Evolutionary conservation across 2,888 invertebrate genomes (phyloP).

Genomic region (Ormyrus nitidulus): DNA sequence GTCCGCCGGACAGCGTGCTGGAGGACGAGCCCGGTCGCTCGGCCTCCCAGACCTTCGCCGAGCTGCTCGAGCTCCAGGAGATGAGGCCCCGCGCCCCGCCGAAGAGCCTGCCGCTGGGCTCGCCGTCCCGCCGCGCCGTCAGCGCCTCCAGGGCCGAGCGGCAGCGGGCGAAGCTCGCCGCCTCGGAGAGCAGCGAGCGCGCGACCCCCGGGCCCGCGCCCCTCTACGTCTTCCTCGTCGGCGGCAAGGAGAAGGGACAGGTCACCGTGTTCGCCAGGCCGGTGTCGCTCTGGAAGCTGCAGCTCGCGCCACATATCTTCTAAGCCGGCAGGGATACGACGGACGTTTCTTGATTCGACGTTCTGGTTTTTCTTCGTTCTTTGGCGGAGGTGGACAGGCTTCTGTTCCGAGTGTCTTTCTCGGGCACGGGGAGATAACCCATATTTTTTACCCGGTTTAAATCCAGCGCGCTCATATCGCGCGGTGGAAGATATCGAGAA

Average conservation of each 20-base stretch:
- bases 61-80: constrained; percentile 71
- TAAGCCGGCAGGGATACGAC: constrained; percentile 56
- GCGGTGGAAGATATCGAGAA: too few relatives aligned
- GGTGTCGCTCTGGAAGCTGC: constrained; percentile 87
- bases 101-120: constrained; percentile 76
- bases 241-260: constrained; percentile 88
- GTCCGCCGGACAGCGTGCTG: constrained; percentile 81
- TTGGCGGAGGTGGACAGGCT: too few relatives aligned
- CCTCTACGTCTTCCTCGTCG: constrained; percentile 83
- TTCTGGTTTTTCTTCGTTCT: too few relatives aligned
- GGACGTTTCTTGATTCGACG: not conserved
- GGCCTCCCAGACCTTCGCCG: constrained; percentile 70
- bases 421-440: too few relatives aligned
- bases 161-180: constrained; percentile 71
- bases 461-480: too few relatives aligned
- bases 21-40: constrained; percentile 76
- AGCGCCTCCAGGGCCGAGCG: constrained; percentile 79
- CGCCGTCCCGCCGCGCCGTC: constrained; percentile 76
- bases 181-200: constrained; percentile 65
- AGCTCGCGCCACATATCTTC: constrained; percentile 77
- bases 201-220: constrained; percentile 76
- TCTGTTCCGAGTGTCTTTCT: too few relatives aligned
- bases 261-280: constrained; percentile 86
- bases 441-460: too few relatives aligned
- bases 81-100: constrained; percentile 74